phyloP scores from a whole-genome alignment of 2,113 vertebrate species.

The Mus pahari region DNA sequence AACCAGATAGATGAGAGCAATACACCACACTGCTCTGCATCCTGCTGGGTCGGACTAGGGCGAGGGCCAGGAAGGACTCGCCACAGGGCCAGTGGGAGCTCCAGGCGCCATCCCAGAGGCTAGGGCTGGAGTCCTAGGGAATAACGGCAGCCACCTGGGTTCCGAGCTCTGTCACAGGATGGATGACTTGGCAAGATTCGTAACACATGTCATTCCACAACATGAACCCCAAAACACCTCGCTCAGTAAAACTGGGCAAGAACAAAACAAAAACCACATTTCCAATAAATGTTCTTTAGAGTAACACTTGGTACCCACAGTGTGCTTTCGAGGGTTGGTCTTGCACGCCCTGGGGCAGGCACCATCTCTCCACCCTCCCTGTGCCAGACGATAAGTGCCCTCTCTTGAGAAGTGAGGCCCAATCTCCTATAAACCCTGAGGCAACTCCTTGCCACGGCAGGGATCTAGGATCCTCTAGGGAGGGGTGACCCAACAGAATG shows the following conservation, averaged over 20 bases:
- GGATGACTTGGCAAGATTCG: background rate
- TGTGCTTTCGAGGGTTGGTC: background rate
- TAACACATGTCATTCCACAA: background rate
- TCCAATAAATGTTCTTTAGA: background rate
- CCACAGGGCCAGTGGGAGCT: background rate
- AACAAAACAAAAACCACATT: background rate
- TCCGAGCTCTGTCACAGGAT: fast-evolving
- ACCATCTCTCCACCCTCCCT: background rate
- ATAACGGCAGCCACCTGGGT: background rate
- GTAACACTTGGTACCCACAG: too few species aligned
- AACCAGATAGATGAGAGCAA: background rate
- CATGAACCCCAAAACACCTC: background rate
- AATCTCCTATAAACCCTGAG: background rate
- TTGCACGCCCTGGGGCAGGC: background rate
- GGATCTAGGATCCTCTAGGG: background rate
- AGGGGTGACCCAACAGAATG: background rate
- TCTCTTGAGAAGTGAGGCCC: background rate
- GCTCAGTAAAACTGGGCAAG: background rate
- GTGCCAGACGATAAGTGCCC: background rate
- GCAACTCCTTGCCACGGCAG: background rate
- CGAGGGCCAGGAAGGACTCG: background rate
- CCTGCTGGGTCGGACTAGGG: background rate
- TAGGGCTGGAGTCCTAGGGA: background rate
- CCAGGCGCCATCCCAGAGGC: background rate
- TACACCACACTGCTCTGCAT: background rate